A percentile compares a stretch with the other conserved stretches of the same genome.
Conservation (phyloP, 2,797 vertebrate species). For the Lemur catta region DNA sequence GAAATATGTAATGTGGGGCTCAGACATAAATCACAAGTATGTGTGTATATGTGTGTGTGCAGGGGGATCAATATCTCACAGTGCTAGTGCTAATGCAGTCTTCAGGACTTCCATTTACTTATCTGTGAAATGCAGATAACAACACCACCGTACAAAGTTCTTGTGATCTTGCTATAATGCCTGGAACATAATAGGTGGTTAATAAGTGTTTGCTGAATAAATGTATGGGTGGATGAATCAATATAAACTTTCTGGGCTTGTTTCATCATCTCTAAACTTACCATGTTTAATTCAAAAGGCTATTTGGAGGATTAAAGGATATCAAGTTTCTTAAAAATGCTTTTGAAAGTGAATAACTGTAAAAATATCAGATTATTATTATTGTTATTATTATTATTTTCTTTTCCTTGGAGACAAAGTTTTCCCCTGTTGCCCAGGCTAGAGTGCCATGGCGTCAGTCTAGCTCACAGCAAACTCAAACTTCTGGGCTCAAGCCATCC, state of each 20-base stretch:
- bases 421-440: too few species aligned
- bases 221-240: neutral
- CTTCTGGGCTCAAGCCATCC: too few species aligned
- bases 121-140: neutral
- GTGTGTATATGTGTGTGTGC: too few species aligned
- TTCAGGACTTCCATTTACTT: neutral
- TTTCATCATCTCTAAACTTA: neutral
- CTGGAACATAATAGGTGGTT: neutral
- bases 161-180: neutral
- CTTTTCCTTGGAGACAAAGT: too few species aligned
- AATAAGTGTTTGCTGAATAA: slow-evolving; percentile 5
- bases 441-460: too few species aligned
- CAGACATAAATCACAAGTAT: neutral
- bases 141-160: neutral
- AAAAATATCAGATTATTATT: neutral
- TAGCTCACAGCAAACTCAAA: too few species aligned
- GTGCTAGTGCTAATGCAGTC: neutral
- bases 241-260: neutral
- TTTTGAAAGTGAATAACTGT: neutral
- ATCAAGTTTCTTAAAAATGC: neutral
- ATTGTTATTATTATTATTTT: too few species aligned
- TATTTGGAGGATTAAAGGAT: neutral
- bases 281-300: neutral
- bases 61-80: rapidly evolving
- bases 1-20: neutral